Percentiles rank a stretch among this genome's conserved stretches.
These are phyloP conservation scores for Bradypodion ventrale DNA, from an alignment of 2,797 vertebrate species.

Conservation along the genomic window DNA sequence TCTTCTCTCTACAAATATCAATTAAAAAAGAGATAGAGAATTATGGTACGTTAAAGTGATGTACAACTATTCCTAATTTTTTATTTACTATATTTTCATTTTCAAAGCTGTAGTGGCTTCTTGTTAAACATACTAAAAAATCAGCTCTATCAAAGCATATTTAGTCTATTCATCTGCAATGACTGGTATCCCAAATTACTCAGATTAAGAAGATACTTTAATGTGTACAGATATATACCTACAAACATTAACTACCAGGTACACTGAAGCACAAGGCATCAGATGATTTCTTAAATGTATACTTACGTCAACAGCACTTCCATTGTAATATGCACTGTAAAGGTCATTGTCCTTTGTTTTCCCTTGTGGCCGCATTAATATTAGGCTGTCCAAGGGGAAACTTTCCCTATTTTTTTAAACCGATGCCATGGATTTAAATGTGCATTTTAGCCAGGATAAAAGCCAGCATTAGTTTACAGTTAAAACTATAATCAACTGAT, in stretches of 20 bases:
- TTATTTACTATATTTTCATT: background rate
- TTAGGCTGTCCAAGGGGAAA: background rate
- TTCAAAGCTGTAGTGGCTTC: background rate
- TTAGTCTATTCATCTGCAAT: background rate
- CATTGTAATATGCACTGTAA: background rate
- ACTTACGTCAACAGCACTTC: background rate
- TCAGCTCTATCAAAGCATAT: background rate
- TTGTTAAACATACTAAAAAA: background rate
- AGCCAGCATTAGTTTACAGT: slow-evolving; percentile 55
- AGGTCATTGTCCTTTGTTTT: background rate
- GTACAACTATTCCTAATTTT: background rate
- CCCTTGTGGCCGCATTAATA: background rate
- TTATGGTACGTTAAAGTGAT: background rate
- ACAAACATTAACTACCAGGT: background rate
- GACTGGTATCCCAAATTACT: background rate
- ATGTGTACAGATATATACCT: background rate
- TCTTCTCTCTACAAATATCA: background rate
- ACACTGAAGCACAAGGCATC: background rate
- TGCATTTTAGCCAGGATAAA: slow-evolving; percentile 6
- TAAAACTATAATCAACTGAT: slow-evolving; percentile 62
- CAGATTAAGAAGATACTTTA: background rate
- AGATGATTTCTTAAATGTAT: background rate
- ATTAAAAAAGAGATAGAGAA: background rate
- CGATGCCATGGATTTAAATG: background rate
- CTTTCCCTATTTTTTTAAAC: background rate